These are phyloP conservation scores for Trichogramma evanescens DNA, from an alignment of 2,888 invertebrate species.

Conservation along the genomic window DNA sequence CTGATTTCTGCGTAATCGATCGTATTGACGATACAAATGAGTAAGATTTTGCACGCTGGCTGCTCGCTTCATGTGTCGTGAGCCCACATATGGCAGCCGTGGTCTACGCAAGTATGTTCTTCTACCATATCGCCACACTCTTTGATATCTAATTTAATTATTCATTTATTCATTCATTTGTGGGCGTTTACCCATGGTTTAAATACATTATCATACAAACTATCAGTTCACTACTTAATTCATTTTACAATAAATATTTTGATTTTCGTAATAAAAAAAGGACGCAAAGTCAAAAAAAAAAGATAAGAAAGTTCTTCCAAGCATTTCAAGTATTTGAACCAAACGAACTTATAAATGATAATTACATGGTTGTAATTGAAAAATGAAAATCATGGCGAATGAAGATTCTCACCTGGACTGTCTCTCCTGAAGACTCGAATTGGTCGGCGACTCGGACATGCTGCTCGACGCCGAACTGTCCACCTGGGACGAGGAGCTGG, in stretches of 20 bases:
- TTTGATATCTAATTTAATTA: constrained; percentile 17
- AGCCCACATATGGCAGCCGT: constrained; percentile 22
- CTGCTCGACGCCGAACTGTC: constrained; percentile 21
- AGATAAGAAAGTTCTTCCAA: too few relatives aligned
- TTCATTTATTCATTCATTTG: not conserved
- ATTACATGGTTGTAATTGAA: too few relatives aligned
- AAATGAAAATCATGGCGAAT: too few relatives aligned
- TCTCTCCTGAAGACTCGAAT: constrained; percentile 16
- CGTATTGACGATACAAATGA: constrained; percentile 23
- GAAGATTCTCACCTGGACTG: constrained; percentile 15
- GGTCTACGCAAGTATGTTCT: constrained; percentile 26
- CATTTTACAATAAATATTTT: too few relatives aligned
- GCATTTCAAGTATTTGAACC: too few relatives aligned
- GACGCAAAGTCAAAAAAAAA: too few relatives aligned
- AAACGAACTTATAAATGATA: too few relatives aligned
- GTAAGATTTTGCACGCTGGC: constrained; percentile 19
- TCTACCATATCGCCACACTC: constrained; percentile 26
- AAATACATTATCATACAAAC: too few relatives aligned
- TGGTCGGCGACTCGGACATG: constrained; percentile 15
- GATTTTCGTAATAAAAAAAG: too few relatives aligned
- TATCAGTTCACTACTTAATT: too few relatives aligned
- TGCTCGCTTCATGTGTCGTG: constrained; percentile 20
- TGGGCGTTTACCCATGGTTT: too few relatives aligned
- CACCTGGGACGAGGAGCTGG: constrained; percentile 15
- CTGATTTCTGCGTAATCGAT: constrained; percentile 1